Percentiles rank a stretch among this genome's conserved stretches.
These are phyloP conservation scores for Strigamia transsilvanica DNA, from an alignment of 2,888 invertebrate species.

Conservation along the genomic window DNA sequence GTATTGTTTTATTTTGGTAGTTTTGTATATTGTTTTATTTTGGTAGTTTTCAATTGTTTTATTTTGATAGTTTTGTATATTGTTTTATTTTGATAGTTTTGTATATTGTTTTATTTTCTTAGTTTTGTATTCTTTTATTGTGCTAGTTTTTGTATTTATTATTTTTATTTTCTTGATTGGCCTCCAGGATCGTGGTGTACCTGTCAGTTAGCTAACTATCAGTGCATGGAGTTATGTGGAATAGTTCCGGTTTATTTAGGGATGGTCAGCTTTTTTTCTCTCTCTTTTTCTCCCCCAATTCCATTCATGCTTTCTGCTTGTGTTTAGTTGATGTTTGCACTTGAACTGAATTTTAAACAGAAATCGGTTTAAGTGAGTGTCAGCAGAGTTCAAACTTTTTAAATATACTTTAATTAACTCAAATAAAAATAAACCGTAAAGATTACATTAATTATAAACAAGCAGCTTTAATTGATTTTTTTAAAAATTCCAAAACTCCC, in stretches of 20 bases:
- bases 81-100: too few species aligned
- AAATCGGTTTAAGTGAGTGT: not conserved
- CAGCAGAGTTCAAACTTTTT: not conserved
- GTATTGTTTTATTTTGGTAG: not conserved
- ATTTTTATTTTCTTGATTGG: not conserved
- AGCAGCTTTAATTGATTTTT: too few species aligned
- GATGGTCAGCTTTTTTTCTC: not conserved
- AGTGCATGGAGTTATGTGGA: not conserved
- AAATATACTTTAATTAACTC: not conserved
- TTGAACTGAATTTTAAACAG: slow-evolving; percentile 8
- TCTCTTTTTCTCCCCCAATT: not conserved
- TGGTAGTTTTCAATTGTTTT: not conserved
- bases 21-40: too few species aligned
- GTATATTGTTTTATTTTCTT: too few species aligned
- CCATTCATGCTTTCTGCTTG: not conserved
- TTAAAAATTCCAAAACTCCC: too few species aligned
- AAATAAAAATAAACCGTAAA: too few species aligned
- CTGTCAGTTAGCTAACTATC: too few species aligned
- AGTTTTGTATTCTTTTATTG: too few species aligned
- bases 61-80: too few species aligned
- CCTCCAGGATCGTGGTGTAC: not conserved
- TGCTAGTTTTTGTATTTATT: too few species aligned
- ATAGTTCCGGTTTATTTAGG: not conserved
- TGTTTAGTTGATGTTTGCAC: slow-evolving; percentile 6
- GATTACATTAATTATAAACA: too few species aligned